Conservation (phyloP, 2,113 vertebrate genomes). For the Zootoca vivipara region DNA sequence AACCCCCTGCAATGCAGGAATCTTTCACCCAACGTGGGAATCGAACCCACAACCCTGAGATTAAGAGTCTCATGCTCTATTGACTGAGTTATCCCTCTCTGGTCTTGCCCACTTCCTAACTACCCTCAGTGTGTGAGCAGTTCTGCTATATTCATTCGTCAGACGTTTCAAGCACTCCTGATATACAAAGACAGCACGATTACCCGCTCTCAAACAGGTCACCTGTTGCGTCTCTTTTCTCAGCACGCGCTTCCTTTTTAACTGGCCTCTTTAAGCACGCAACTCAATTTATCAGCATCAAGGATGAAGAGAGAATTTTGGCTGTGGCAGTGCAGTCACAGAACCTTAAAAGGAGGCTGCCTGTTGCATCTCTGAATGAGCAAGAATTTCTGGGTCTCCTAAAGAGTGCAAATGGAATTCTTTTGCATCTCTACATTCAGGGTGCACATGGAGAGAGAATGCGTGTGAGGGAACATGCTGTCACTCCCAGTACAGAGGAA, state of each 20-base stretch:
- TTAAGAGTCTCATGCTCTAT: no score
- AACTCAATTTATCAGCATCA: neutral
- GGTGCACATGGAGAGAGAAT: no score
- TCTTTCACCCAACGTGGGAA: no score
- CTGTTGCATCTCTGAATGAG: neutral
- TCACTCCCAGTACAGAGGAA: neutral
- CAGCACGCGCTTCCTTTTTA: no score
- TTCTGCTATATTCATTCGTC: neutral
- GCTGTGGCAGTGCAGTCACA: neutral
- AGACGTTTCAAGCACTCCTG: neutral
- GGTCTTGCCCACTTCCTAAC: neutral
- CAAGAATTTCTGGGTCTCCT: neutral
- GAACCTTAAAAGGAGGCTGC: no score
- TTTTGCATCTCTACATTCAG: neutral
- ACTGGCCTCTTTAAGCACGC: no score
- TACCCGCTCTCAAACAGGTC: neutral
- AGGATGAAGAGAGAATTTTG: neutral
- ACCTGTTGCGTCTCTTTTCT: neutral
- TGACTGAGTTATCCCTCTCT: no score
- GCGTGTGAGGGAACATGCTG: neutral
- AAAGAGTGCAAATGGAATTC: neutral
- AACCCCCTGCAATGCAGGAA: no score
- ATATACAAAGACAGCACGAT: neutral
- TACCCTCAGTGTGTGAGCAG: neutral
- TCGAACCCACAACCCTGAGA: no score